Evolutionary conservation across 2,888 invertebrate genomes (phyloP), one percentile per base, ranked within the genome.

Genomic region (Elegia similella): DNA sequence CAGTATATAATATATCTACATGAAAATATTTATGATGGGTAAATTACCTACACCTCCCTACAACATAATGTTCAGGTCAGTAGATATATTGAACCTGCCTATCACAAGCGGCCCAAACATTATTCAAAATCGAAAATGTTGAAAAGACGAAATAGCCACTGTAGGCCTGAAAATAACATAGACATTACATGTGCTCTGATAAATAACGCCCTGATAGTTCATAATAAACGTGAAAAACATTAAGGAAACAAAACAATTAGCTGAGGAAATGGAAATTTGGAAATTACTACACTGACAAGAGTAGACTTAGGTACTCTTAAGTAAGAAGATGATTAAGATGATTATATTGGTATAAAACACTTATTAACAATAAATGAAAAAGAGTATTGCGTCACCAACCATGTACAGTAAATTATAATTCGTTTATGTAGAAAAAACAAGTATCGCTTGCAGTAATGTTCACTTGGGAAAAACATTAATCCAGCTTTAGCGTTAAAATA

Each of bases 401-500:
- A 23, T 23, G 5, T 23, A 2, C 10, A 16, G 17, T 1, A 16
- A 46, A 47, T 3, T 3, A 47, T 5, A 13, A 38, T 38, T 47
- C 10, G 55, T 55, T 63, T 63, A 64, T 60, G 53, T 68, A 69
- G 69, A 71, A 73, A 73, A 72, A 23, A 5, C 5, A 23, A 5
- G 74, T 73, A 74, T 74, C 77, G 76, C 74, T 65, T 69, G 72
- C 73, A 75, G 72, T 82, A 79, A 82, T 76, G 74, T 82, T 74
- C 76, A 75, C 75, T 81, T 76, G 75, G 73, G 76, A 71, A 78
- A 80, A 82, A 81, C 81, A 82, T 86, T 82, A 86, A 84, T 84
- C 79, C 78, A 75, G 79, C 72, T 84, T 82, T 80, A 80, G 78
- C 78, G 81, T 84, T 85, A 81, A 86, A 84, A 88, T 83, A 86